These are phyloP conservation scores for Carollia perspicillata DNA, from an alignment of 2,113 vertebrate genomes.

Conservation along the genomic window DNA sequence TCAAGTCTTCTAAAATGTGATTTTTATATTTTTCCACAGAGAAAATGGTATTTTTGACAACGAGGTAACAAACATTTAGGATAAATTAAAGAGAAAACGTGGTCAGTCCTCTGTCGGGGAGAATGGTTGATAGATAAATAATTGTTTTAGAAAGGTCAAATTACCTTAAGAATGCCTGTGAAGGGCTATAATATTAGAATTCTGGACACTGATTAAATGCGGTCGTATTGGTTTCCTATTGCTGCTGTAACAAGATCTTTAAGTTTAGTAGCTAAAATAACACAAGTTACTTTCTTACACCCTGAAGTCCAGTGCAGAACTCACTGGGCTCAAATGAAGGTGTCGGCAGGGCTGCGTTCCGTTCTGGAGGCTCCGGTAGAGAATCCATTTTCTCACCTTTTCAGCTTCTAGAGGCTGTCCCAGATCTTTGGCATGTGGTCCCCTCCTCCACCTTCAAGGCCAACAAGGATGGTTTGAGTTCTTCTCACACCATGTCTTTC, in stretches of 20 bases:
- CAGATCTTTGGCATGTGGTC: background rate
- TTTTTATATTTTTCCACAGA: background rate
- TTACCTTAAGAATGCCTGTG: background rate
- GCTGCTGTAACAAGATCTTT: background rate
- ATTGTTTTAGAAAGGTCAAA: background rate
- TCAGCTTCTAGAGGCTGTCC: background rate
- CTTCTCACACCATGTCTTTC: background rate
- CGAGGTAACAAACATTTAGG: background rate
- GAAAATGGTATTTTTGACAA: background rate
- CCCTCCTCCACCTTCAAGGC: background rate
- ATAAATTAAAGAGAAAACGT: background rate
- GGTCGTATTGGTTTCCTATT: background rate
- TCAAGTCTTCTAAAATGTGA: background rate
- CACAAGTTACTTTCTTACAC: background rate
- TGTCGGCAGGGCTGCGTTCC: background rate
- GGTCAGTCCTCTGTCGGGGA: background rate
- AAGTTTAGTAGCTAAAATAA: background rate
- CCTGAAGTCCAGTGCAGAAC: background rate
- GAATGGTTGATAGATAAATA: background rate
- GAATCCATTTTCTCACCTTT: background rate
- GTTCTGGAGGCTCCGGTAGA: background rate
- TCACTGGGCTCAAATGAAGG: background rate
- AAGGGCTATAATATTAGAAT: background rate
- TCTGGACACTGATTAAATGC: background rate
- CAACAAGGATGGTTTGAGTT: background rate